Base-by-base conservation (phyloP, 2,113 vertebrate species). In the Thymallus thymallus region DNA sequence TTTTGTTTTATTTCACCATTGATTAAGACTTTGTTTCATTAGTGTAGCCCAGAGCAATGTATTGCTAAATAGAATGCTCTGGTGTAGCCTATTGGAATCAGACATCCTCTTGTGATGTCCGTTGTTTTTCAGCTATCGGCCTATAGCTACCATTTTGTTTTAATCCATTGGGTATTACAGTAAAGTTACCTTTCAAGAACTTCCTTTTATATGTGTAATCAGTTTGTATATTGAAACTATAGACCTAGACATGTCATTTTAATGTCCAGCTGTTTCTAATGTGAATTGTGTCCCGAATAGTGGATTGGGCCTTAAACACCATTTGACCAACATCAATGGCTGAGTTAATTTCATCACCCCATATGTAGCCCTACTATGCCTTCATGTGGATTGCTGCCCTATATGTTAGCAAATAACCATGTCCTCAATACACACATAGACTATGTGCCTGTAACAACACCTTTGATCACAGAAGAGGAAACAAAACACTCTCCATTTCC, bases 261-360 rank as follows among this genome's bases (percentile, higher is more conserved):
- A 1, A 60, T 60, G 56, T 14, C 20, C 14, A 5, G 16, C 23
- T 60, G 56, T 22, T 60, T 60, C 58, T 41, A 24, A 45, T 68
- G 69, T 56, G 62, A n/a, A 24, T 77, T 48, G 10, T 62, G 29
- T 77, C n/a, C 4, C 41, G 46, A 65, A 65, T 22, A 48, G 30
- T 56, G 71, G 46, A 66, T 46, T 51, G 48, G 56, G 46, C 35
- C 58, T 64, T 29, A 1, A 65, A 51, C 41, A 48, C 76, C 63
- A 22, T 84, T 61, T 80, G 55, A 68, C 72, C 51, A 65, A 81
- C 79, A 85, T 84, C 76, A 80, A 76, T 70, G 70, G 76, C 70
- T 76, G 29, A 69, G 84, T 74, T 79, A 80, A 85, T 90, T 86
- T 82, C 83, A 85, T 87, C 86, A 86, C 78, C 72, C 35, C 3